These are phyloP conservation scores for Papilio xuthus DNA, from an alignment of 1,140 invertebrate species.

Conservation along the genomic window DNA sequence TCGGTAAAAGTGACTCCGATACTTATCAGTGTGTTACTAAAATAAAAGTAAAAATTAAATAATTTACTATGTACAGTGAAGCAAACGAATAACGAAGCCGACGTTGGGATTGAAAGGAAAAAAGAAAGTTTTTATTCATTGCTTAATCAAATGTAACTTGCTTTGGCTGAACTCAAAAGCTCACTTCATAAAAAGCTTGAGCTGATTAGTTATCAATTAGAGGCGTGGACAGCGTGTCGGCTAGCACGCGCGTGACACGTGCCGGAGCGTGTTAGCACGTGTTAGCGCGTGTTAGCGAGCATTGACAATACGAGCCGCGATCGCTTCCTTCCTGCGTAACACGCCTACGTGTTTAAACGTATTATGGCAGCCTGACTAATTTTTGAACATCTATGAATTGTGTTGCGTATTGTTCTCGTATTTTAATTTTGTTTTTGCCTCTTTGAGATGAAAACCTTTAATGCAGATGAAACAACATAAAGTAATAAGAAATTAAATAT, in stretches of 20 bases:
- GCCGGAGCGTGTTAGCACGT: conserved; percentile 47
- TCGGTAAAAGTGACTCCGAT: not conserved
- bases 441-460: conserved; percentile 39
- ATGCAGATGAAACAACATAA: not conserved
- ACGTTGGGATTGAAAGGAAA: not conserved
- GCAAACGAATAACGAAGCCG: not conserved
- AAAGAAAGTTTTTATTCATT: conserved; percentile 33
- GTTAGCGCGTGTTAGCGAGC: not conserved
- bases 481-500: not conserved
- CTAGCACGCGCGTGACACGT: conserved; percentile 38
- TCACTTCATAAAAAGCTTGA: conserved; percentile 39
- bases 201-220: conserved; percentile 60
- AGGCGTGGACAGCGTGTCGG: conserved; percentile 34
- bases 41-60: conserved; percentile 11
- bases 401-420: conserved; percentile 37
- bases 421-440: not conserved
- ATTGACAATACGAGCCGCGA: conserved; percentile 30
- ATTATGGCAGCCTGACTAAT: conserved; percentile 54
- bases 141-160: conserved; percentile 40
- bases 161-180: conserved; percentile 32
- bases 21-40: not conserved
- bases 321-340: conserved; percentile 57
- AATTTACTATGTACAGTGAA: not conserved
- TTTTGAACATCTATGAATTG: conserved; percentile 44
- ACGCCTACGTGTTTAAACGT: conserved; percentile 59